Evolutionary conservation across 2,113 vertebrate species (phyloP).

Genomic region (Lophura nycthemera): DNA sequence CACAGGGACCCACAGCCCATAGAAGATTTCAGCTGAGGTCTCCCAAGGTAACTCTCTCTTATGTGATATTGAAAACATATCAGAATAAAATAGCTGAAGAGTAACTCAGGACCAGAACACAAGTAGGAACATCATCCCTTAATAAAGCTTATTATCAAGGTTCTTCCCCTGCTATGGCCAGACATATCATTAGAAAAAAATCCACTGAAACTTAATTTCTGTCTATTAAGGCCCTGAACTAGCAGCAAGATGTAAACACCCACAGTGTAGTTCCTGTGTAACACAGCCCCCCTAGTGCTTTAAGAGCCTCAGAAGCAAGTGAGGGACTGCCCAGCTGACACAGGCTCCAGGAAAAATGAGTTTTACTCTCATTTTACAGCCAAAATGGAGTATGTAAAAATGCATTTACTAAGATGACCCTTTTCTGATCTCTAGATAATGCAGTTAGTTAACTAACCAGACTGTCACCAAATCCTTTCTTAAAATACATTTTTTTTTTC

Average conservation of each 20-base stretch:
- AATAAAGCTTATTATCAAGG: neutral
- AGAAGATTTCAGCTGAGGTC: neutral
- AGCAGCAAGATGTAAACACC: neutral
- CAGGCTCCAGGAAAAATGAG: neutral
- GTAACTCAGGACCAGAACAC: neutral
- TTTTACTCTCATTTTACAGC: neutral
- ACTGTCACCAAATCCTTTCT: neutral
- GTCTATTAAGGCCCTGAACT: neutral
- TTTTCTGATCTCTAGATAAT: neutral
- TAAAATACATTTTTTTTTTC: neutral
- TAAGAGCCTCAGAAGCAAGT: neutral
- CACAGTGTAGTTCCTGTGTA: neutral
- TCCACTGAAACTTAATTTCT: neutral
- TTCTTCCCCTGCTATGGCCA: neutral
- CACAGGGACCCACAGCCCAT: neutral
- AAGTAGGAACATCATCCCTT: neutral
- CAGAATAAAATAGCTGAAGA: neutral
- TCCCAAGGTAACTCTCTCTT: neutral
- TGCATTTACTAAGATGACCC: neutral
- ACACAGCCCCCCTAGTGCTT: neutral
- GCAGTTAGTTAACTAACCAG: neutral
- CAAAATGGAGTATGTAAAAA: neutral
- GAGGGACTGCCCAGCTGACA: neutral
- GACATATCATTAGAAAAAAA: neutral
- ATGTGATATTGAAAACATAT: neutral